These are phyloP conservation scores for Calidris pygmaea DNA, from an alignment of 2,113 vertebrate species.

Conservation along the genomic window DNA sequence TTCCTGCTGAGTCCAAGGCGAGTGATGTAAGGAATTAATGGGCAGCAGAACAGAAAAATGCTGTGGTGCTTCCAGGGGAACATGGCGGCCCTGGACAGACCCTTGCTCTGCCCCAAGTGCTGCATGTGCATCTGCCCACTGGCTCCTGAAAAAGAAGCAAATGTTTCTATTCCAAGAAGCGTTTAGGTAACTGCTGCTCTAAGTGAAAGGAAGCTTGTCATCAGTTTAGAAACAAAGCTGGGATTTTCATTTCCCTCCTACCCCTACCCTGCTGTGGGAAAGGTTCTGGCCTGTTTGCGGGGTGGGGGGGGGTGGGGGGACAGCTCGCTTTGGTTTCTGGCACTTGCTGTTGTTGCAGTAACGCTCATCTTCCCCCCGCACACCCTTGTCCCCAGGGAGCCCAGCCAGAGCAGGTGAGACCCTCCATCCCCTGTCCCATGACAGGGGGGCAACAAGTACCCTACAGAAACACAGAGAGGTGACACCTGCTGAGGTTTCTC, in stretches of 20 bases:
- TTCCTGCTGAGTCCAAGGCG: background rate
- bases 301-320: background rate
- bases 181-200: background rate
- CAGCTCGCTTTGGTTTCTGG: background rate
- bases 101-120: background rate
- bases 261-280: background rate
- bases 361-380: background rate
- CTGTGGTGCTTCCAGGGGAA: background rate
- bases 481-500: background rate
- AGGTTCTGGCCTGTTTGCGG: background rate
- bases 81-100: background rate
- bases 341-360: background rate
- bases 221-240: background rate
- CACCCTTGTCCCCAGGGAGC: background rate
- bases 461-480: background rate
- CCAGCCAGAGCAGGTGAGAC: background rate
- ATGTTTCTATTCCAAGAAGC: background rate
- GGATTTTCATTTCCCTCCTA: background rate
- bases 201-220: background rate
- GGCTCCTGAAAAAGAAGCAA: background rate
- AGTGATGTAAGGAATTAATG: background rate
- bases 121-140: background rate
- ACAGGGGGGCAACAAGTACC: background rate
- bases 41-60: background rate
- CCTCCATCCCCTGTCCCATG: background rate